Conservation (phyloP, 2,888 invertebrate species). For the Cheilosia vernalis region DNA sequence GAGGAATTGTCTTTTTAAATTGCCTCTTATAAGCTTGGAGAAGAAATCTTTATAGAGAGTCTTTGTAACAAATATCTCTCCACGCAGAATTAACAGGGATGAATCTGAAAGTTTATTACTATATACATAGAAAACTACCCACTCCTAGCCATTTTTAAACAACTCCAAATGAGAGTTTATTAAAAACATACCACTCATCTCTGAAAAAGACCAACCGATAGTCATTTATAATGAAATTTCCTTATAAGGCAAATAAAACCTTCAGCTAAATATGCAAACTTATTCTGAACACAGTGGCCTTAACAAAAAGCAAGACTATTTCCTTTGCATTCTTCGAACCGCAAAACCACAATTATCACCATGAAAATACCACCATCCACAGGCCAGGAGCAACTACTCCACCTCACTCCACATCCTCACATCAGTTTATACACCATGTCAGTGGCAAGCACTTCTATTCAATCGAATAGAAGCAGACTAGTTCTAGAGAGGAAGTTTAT, state of each 20-base stretch:
- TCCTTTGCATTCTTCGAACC: conserved; percentile 60
- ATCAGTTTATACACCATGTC: conserved; percentile 27
- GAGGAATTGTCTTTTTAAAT: too few species aligned
- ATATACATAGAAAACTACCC: too few species aligned
- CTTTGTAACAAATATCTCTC: too few species aligned
- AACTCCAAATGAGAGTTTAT: too few species aligned
- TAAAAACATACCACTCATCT: background rate
- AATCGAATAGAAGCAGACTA: conserved; percentile 41
- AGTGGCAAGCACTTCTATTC: conserved; percentile 34
- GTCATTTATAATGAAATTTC: conserved; percentile 49
- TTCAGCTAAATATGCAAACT: conserved; percentile 59
- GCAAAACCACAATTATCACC: conserved; percentile 73
- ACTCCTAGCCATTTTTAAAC: too few species aligned
- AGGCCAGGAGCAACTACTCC: conserved; percentile 25
- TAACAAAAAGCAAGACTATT: conserved; percentile 53
- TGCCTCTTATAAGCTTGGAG: too few species aligned
- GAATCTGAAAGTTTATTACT: too few species aligned
- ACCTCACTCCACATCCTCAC: conserved; percentile 21
- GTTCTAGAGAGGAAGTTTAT: conserved; percentile 50
- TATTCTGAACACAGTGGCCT: conserved; percentile 44
- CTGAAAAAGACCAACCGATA: conserved; percentile 3
- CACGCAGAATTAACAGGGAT: too few species aligned
- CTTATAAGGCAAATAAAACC: conserved; percentile 41
- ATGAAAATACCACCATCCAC: conserved; percentile 49
- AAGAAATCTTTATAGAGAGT: too few species aligned